Conservation (phyloP, 1,140 invertebrate genomes). For the Eurytemora carolleeae region DNA sequence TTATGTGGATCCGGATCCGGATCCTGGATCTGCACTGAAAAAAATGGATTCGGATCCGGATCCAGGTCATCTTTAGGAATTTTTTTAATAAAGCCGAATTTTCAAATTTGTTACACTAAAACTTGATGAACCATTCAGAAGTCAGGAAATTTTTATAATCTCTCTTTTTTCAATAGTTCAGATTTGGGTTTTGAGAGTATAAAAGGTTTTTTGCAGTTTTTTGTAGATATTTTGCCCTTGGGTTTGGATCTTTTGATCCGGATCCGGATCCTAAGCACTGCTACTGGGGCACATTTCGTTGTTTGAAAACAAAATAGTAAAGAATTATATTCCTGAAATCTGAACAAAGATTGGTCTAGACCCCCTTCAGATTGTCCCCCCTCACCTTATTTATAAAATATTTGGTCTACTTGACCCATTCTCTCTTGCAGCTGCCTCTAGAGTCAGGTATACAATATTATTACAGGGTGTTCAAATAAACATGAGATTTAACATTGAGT, state of each 20-base stretch:
- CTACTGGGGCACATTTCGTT: not conserved
- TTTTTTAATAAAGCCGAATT: too few species aligned
- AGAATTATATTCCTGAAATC: not conserved
- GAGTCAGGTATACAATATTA: not conserved
- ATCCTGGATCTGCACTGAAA: too few species aligned
- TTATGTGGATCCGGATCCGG: too few species aligned
- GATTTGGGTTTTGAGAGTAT: too few species aligned
- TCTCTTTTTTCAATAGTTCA: too few species aligned
- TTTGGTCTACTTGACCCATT: not conserved
- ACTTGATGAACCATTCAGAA: too few species aligned
- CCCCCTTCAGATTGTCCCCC: not conserved
- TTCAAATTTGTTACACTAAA: too few species aligned
- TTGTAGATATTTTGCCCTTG: not conserved
- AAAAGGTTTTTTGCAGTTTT: not conserved
- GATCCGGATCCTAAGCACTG: not conserved
- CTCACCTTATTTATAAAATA: not conserved
- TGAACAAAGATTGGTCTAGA: not conserved
- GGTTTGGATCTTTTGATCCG: not conserved
- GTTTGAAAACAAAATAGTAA: not conserved
- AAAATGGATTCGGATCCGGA: too few species aligned
- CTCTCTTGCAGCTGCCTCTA: not conserved
- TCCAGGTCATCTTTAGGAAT: too few species aligned
- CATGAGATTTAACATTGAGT: too few species aligned
- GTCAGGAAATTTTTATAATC: too few species aligned
- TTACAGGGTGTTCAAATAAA: too few species aligned